Evolutionary conservation across 1,140 invertebrate species (phyloP), one percentile per base, ranked within the genome.

Genomic region (Neodiprion fabricii): DNA sequence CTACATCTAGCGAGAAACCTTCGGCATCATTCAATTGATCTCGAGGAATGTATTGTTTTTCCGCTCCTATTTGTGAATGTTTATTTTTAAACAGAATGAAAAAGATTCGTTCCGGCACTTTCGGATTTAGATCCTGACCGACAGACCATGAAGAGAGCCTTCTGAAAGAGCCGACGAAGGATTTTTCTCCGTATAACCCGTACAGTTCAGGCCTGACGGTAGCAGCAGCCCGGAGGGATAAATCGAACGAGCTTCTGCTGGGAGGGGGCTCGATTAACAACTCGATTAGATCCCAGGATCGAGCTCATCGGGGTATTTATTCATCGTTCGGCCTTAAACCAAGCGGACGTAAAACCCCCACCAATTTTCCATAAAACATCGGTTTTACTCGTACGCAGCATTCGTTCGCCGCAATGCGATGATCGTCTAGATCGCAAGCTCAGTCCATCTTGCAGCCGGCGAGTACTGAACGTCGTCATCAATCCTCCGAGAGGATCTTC

Each of bases 41-140:
- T 47, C 67, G 67, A 69, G 67, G 67, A 69, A 69, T 69, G 17
- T 69, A 12, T 23, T 9, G 67, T 69, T 69, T 69, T 69, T 69
- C 10, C 14, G 11, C 14, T 23, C 21, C 14, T 69, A 2, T 69
- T 69, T 61, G 53, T 61, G 53, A 17, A 17, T 61, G 11, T 17
- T 61, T 61, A 61, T 61, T 61, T 61, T 61, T 61, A 61, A 61
- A 61, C 53, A 61, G 11, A 17, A 17, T 61, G 53, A 61, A 61
- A 61, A 61, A 61, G 53, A 61, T 61, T 61, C n/a, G 53, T 61
- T 61, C 53, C 53, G 53, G 53, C 53, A 61, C 53, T 61, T 61
- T 61, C 53, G 53, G 53, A 61, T 61, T 61, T 61, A 61, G 53
- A 61, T 61, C 28, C 28, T 40, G 28, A 40, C 28, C 28, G 28